phyloP scores from a whole-genome alignment of 1,140 invertebrate species.

The Wasmannia auropunctata region DNA sequence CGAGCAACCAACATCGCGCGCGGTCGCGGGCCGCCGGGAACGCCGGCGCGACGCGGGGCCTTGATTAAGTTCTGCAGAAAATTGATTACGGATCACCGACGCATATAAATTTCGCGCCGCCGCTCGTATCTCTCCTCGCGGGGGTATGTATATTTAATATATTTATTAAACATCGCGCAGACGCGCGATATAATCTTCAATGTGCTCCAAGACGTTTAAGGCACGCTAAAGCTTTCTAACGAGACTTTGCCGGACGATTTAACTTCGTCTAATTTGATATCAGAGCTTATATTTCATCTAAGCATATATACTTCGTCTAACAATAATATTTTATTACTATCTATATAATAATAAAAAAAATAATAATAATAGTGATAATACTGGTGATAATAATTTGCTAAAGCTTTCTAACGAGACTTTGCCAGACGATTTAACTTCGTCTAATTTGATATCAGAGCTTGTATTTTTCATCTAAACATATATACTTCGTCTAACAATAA shows the following conservation, averaged over 20 bases:
- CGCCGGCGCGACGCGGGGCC: background rate
- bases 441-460: background rate
- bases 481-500: background rate
- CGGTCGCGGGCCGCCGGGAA: too few relatives aligned
- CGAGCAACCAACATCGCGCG: background rate
- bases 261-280: background rate
- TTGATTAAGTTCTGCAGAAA: constrained; percentile 27
- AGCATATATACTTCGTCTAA: background rate
- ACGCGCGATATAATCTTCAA: background rate
- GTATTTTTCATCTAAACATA: background rate
- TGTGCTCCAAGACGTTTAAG: background rate
- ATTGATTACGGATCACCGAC: constrained; percentile 4
- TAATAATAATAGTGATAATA: background rate
- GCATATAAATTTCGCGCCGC: background rate
- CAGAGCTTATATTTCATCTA: background rate
- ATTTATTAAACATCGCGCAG: background rate
- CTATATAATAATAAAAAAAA: too few relatives aligned
- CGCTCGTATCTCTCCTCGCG: background rate
- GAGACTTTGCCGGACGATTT: background rate
- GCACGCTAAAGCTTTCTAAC: background rate
- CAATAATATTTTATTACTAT: too few relatives aligned
- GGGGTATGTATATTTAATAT: background rate
- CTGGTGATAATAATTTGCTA: background rate
- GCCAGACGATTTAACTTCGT: background rate
- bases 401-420: background rate